phyloP scores from a whole-genome alignment of 2,113 vertebrate genomes.

The Syngnathoides biaculeatus region DNA sequence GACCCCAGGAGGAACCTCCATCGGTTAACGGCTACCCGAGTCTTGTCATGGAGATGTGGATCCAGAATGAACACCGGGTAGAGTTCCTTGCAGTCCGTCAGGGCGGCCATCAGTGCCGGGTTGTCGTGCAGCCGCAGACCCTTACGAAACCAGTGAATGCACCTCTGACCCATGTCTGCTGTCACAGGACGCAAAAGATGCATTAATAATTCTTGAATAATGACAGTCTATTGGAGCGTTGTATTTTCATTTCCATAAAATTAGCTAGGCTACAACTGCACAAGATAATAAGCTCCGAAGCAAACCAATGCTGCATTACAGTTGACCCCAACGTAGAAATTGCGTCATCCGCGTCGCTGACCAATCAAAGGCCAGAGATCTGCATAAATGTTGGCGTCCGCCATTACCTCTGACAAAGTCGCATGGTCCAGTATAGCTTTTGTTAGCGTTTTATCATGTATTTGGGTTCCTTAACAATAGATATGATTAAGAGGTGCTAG shows the following conservation, averaged over 20 bases:
- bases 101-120: slow-evolving; percentile 57
- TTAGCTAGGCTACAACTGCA: not conserved
- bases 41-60: slow-evolving; percentile 52
- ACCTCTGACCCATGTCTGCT: slow-evolving; percentile 55
- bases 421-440: too few species aligned
- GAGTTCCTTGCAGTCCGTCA: slow-evolving; percentile 58
- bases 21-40: slow-evolving; percentile 47
- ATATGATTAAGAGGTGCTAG: too few species aligned
- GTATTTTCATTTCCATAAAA: not conserved
- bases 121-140: slow-evolving; percentile 74
- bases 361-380: too few species aligned
- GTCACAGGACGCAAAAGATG: too few species aligned
- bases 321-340: too few species aligned
- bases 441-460: too few species aligned
- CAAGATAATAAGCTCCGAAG: too few species aligned
- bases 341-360: too few species aligned
- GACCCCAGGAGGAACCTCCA: slow-evolving; percentile 63
- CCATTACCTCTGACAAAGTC: too few species aligned
- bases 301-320: too few species aligned
- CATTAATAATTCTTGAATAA: not conserved
- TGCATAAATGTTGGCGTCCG: too few species aligned
- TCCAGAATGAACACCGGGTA: slow-evolving; percentile 72
- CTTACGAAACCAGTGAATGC: slow-evolving; percentile 75
- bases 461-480: too few species aligned
- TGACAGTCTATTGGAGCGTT: not conserved